phyloP scores from a whole-genome alignment of 2,888 invertebrate genomes.

The Adelphocoris suturalis region DNA sequence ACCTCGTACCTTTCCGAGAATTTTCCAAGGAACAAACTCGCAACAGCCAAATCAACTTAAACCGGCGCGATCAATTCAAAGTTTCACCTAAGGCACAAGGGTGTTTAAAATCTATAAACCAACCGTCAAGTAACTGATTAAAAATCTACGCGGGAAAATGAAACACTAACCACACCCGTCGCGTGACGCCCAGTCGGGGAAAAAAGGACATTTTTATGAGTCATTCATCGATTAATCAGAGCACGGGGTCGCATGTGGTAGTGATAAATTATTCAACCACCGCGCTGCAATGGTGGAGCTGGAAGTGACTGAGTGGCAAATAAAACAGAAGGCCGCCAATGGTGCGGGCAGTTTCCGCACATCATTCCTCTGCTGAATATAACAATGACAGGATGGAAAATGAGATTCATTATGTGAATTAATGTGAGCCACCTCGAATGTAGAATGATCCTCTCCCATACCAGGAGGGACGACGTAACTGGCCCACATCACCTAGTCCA shows the following conservation, averaged over 20 bases:
- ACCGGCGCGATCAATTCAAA: too few relatives aligned
- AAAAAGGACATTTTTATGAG: background rate
- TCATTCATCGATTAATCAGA: conserved; percentile 39
- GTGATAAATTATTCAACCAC: background rate
- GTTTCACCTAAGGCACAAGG: too few relatives aligned
- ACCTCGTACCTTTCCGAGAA: too few relatives aligned
- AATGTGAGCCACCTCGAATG: too few relatives aligned
- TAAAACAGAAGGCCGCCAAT: background rate
- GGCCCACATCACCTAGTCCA: too few relatives aligned
- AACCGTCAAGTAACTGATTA: background rate
- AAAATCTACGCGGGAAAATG: background rate
- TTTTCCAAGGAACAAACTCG: too few relatives aligned
- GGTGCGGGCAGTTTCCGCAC: background rate
- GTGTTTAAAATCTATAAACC: background rate
- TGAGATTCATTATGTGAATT: too few relatives aligned
- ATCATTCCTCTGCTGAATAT: too few relatives aligned
- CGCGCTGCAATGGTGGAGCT: background rate
- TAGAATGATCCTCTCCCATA: too few relatives aligned
- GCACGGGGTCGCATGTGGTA: background rate
- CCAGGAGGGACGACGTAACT: too few relatives aligned
- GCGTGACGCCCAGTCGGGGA: background rate
- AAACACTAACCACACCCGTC: background rate
- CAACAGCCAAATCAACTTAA: too few relatives aligned
- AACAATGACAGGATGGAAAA: too few relatives aligned
- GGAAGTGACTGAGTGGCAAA: background rate